Evolutionary conservation across 2,113 vertebrate species (phyloP).

Genomic region (Synchiropus splendidus): DNA sequence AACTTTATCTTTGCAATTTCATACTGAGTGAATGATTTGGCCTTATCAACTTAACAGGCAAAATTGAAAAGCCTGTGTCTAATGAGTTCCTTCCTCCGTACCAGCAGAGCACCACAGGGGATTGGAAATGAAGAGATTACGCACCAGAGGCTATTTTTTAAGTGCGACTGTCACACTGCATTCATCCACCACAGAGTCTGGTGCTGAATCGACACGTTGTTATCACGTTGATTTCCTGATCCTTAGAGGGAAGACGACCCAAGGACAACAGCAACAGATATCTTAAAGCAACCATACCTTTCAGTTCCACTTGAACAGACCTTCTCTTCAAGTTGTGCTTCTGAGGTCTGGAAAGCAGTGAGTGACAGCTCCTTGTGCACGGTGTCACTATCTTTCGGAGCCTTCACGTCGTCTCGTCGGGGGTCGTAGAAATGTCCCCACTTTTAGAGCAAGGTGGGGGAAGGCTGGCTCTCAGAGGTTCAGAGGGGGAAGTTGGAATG

Average conservation of each 20-base stretch:
- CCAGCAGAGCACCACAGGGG: slow-evolving; percentile 14
- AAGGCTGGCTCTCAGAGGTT: slow-evolving; percentile 8
- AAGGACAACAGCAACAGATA: not conserved
- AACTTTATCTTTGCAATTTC: slow-evolving; percentile 23
- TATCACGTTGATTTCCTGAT: too few relatives aligned
- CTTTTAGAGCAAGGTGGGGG: not conserved
- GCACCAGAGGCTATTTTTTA: slow-evolving; percentile 8
- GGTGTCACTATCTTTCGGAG: slow-evolving; percentile 1
- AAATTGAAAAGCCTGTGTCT: slow-evolving; percentile 18
- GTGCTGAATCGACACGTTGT: too few relatives aligned
- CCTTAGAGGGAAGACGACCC: too few relatives aligned
- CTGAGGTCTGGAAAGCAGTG: slow-evolving; percentile 5
- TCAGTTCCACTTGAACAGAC: slow-evolving; percentile 10
- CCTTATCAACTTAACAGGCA: slow-evolving; percentile 13
- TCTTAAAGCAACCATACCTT: slow-evolving; percentile 27
- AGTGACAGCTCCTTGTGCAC: slow-evolving; percentile 34
- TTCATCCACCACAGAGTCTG: slow-evolving; percentile 4
- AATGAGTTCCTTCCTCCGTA: slow-evolving; percentile 19
- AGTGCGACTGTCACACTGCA: slow-evolving; percentile 4
- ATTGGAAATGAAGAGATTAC: slow-evolving; percentile 20
- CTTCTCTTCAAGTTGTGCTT: slow-evolving; percentile 2
- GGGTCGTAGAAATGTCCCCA: slow-evolving; percentile 5
- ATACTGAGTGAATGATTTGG: slow-evolving; percentile 2
- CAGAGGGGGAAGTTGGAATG: not conserved
- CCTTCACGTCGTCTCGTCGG: slow-evolving; percentile 7